Percentiles rank a stretch among this genome's conserved stretches.
Evolutionary conservation across 2,113 vertebrate species (phyloP).

Genomic region (Vicugna pacos): DNA sequence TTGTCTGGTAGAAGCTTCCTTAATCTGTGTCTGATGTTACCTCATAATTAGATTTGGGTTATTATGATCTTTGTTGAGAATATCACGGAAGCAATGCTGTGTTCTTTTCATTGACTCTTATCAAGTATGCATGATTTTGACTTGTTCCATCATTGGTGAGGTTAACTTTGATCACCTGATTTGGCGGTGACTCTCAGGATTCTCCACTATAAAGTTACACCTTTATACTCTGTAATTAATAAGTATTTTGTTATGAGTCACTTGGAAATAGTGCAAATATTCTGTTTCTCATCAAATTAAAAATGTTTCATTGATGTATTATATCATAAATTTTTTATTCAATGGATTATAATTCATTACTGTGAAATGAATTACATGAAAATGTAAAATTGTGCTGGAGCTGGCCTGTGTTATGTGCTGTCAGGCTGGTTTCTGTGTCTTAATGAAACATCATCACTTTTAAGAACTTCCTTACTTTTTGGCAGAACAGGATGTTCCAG

Average conservation of each 20-base stretch:
- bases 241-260: neutral
- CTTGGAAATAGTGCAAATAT: neutral
- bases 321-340: neutral
- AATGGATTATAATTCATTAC: neutral
- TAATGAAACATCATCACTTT: neutral
- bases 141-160: neutral
- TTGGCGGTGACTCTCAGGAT: neutral
- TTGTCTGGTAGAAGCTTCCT: neutral
- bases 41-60: neutral
- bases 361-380: neutral
- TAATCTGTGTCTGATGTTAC: neutral
- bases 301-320: neutral
- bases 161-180: neutral
- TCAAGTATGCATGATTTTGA: neutral
- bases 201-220: neutral
- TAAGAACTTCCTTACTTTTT: neutral
- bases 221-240: neutral
- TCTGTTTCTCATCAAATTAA: neutral
- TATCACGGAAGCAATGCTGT: neutral
- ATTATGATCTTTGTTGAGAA: neutral
- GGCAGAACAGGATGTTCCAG: neutral
- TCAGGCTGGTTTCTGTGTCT: neutral
- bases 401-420: neutral
- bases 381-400: neutral
- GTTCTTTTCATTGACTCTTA: neutral